Conservation (phyloP, 2,113 vertebrate genomes). For the Pseudolaguvia tuberculata region DNA sequence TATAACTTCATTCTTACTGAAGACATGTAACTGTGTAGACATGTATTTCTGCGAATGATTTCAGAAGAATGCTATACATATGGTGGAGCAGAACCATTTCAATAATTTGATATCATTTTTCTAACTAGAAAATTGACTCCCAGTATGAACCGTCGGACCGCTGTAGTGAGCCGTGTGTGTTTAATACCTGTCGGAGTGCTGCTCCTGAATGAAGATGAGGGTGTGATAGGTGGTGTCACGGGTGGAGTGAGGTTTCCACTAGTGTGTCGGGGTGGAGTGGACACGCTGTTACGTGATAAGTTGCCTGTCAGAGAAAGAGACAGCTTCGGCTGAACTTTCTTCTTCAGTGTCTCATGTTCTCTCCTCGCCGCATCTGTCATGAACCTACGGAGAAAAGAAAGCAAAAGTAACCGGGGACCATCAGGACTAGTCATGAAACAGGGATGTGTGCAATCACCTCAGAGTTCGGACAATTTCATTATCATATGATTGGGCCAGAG, state of each 20-base stretch:
- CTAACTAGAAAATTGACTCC: neutral
- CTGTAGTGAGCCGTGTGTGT: neutral
- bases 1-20: too few relatives aligned
- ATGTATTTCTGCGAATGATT: neutral
- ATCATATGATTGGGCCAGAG: slow-evolving; percentile 28
- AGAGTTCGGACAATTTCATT: slow-evolving; percentile 40
- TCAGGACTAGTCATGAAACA: neutral
- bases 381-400: slow-evolving; percentile 70
- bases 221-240: slow-evolving; percentile 95
- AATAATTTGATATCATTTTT: neutral
- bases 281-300: slow-evolving; percentile 83
- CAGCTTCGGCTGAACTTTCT: slow-evolving; percentile 92
- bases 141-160: neutral
- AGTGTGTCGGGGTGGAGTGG: slow-evolving; percentile 89
- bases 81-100: neutral
- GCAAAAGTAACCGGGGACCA: too few relatives aligned
- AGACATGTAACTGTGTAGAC: neutral
- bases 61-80: neutral
- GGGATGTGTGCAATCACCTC: neutral
- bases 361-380: slow-evolving; percentile 95
- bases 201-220: slow-evolving; percentile 94
- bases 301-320: slow-evolving; percentile 83
- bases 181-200: slow-evolving; percentile 90
- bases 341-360: slow-evolving; percentile 90
- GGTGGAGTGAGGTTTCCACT: slow-evolving; percentile 97